These are phyloP conservation scores for Chelon labrosus DNA, from an alignment of 2,797 vertebrate genomes.

Conservation along the genomic window DNA sequence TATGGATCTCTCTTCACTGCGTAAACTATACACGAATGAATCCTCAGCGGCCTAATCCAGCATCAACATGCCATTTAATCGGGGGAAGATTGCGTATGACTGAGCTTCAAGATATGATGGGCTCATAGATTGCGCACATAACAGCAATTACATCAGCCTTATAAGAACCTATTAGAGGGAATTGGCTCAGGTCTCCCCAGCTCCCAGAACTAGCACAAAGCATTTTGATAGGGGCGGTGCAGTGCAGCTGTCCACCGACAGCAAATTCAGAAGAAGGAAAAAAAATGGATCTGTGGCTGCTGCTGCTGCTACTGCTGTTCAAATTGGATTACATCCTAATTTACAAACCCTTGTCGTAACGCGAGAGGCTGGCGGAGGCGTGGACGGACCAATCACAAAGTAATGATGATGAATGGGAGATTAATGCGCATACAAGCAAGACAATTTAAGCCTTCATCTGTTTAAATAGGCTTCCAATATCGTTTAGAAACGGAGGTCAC, in stretches of 20 bases:
- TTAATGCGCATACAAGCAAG: conserved; percentile 99
- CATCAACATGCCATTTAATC: conserved; percentile 70
- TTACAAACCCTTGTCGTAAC: conserved; percentile 92
- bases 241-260: conserved; percentile 91
- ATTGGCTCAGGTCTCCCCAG: conserved; percentile 70
- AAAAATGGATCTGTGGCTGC: conserved; percentile 67
- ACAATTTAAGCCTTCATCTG: conserved; percentile 99
- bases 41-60: conserved; percentile 73
- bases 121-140: conserved; percentile 67
- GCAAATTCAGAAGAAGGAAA: conserved; percentile 27
- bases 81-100: conserved; percentile 65
- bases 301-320: conserved; percentile 83
- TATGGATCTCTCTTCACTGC: conserved; percentile 50
- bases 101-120: conserved; percentile 68
- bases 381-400: conserved; percentile 94
- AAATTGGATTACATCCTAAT: conserved; percentile 98
- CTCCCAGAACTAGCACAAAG: conserved; percentile 73
- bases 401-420: conserved; percentile 99
- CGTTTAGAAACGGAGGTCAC: conserved; percentile 97
- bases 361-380: conserved; percentile 90
- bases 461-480: conserved; percentile 99
- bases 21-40: conserved; percentile 39
- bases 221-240: conserved; percentile 88
- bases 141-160: conserved; percentile 75
- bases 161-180: conserved; percentile 74